Percentiles rank a stretch among this genome's conserved stretches.
Conservation (phyloP, 2,888 invertebrate species). For the Hyles lineata region DNA sequence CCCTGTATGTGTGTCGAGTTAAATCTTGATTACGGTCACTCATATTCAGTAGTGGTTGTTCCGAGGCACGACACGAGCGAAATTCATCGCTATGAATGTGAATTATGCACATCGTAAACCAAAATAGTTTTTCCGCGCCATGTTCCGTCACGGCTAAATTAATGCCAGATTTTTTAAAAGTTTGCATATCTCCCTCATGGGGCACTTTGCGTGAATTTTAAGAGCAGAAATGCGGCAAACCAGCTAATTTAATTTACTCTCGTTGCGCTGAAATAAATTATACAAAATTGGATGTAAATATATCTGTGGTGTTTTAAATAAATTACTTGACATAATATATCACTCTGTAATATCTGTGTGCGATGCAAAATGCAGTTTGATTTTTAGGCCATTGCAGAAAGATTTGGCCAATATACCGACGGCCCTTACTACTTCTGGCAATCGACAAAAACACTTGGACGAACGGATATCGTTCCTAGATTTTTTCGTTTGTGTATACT, state of each 20-base stretch:
- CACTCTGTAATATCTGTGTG: neutral
- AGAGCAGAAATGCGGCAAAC: neutral
- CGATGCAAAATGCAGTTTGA: neutral
- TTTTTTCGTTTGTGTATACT: too few relatives aligned
- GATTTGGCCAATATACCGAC: too few relatives aligned
- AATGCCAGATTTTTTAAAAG: neutral
- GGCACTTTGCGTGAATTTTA: neutral
- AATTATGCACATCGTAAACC: constrained; percentile 11
- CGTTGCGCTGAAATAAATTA: neutral
- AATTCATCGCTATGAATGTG: neutral
- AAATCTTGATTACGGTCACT: constrained; percentile 18
- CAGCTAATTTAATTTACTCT: neutral
- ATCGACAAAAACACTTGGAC: too few relatives aligned
- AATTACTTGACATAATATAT: neutral
- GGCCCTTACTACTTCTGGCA: too few relatives aligned
- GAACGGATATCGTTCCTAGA: too few relatives aligned
- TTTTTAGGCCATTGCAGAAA: too few relatives aligned
- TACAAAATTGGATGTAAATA: too few relatives aligned
- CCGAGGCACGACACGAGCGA: neutral
- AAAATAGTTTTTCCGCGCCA: neutral
- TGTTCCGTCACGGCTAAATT: neutral
- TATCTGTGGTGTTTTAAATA: too few relatives aligned
- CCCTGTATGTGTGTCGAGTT: neutral
- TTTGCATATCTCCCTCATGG: neutral
- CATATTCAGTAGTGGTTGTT: neutral